A percentile compares a stretch with the other conserved stretches of the same genome.
These are phyloP conservation scores for Brachypteracias leptosomus DNA, from an alignment of 2,113 vertebrate species.

Conservation along the genomic window DNA sequence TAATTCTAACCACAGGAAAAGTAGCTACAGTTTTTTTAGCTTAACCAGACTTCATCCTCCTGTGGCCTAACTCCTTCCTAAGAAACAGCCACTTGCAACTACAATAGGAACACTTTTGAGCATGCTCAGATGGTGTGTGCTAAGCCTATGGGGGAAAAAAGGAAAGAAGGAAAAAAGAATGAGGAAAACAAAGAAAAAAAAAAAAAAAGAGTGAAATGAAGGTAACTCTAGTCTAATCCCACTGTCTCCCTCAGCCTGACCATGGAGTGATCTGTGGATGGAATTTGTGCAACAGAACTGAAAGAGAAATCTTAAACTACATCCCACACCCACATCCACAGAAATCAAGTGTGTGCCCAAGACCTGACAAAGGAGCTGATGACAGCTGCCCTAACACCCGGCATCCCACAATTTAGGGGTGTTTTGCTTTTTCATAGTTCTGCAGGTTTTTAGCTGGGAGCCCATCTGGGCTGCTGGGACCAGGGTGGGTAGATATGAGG, in stretches of 20 bases:
- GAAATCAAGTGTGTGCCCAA: not conserved
- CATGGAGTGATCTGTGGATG: not conserved
- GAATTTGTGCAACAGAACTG: not conserved
- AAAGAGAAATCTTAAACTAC: not conserved
- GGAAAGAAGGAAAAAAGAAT: not conserved
- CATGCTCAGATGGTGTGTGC: not conserved
- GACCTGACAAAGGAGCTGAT: not conserved
- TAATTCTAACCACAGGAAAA: not conserved
- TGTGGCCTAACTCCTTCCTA: not conserved
- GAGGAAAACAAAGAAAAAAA: not conserved
- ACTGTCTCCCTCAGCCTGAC: not conserved
- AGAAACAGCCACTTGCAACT: not conserved
- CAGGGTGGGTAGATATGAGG: not conserved
- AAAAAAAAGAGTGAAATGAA: not conserved
- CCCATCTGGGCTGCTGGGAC: too few species aligned
- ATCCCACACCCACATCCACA: too few species aligned
- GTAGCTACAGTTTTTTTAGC: not conserved
- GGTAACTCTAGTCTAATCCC: not conserved
- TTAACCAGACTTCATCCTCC: not conserved
- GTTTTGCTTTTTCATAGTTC: not conserved
- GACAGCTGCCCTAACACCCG: not conserved
- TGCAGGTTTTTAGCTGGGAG: too few species aligned
- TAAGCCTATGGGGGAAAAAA: rapidly evolving
- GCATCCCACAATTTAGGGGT: not conserved
- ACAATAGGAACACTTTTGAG: not conserved